Percentiles rank a stretch among this genome's conserved stretches.
phyloP scores from a whole-genome alignment of 2,797 vertebrate genomes.

The Xenops minutus region DNA sequence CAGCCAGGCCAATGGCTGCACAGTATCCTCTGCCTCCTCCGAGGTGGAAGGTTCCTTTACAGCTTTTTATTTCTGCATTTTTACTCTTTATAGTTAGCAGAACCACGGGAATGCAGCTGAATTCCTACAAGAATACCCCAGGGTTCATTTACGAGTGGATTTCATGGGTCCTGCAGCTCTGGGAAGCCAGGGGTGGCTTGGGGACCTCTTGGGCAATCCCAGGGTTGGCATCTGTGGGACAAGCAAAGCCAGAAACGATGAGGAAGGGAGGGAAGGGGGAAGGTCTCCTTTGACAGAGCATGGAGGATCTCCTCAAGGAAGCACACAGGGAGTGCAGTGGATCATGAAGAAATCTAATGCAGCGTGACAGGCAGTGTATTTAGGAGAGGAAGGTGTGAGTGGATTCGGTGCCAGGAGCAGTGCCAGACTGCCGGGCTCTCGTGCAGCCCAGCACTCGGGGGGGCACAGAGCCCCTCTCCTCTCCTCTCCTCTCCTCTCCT shows the following conservation, averaged over 20 bases:
- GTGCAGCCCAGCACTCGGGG: neutral
- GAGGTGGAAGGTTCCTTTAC: neutral
- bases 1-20: constrained; percentile 5
- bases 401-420: constrained; percentile 24
- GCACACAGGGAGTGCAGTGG: constrained; percentile 15
- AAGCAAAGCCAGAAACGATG: neutral
- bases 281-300: neutral
- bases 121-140: neutral
- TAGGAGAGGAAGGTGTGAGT: neutral
- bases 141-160: neutral
- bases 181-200: neutral
- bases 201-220: neutral
- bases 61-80: neutral
- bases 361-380: constrained; percentile 37
- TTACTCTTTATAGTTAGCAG: neutral
- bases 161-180: neutral
- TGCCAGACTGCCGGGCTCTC: constrained; percentile 36
- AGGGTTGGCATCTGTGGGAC: neutral
- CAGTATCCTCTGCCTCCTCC: neutral
- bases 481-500: too few relatives aligned
- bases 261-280: constrained; percentile 11
- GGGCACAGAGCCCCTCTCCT: neutral
- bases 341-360: constrained; percentile 62
- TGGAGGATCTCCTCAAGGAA: constrained; percentile 1
- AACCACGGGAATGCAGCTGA: neutral